Evolutionary conservation across 1,140 invertebrate species (phyloP).

Genomic region (Aphaenogaster floridana): DNA sequence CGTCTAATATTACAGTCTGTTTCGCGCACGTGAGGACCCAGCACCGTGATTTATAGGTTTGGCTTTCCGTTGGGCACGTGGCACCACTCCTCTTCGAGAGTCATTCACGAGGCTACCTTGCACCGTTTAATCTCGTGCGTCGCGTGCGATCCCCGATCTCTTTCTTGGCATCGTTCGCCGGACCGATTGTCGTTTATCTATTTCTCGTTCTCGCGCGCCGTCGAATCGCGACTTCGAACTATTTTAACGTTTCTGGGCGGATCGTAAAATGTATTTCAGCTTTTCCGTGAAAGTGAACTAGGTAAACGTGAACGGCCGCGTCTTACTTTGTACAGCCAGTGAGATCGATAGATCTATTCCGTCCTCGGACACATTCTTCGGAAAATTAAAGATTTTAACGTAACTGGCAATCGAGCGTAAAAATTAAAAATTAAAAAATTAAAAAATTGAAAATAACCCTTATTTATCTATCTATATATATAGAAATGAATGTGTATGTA

Average conservation of each 20-base stretch:
- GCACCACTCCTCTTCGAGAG: conserved; percentile 6
- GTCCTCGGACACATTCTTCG: background rate
- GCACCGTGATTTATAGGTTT: conserved; percentile 60
- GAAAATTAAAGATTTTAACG: background rate
- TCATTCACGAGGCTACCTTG: conserved; percentile 49
- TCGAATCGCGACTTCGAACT: background rate
- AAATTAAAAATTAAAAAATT: background rate
- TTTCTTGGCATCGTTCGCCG: background rate
- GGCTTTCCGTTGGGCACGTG: conserved; percentile 57
- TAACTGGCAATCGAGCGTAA: background rate
- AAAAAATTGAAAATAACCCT: background rate
- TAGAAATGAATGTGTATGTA: too few relatives aligned
- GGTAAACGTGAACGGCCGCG: background rate
- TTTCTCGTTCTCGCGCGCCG: background rate
- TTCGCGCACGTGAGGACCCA: background rate
- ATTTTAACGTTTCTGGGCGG: conserved; percentile 27
- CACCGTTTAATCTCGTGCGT: background rate
- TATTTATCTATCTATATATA: background rate
- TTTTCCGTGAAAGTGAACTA: conserved; percentile 18
- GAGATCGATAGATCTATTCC: background rate
- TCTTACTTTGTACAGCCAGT: background rate
- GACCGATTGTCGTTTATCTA: conserved; percentile 7
- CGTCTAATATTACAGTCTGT: background rate
- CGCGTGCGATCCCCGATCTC: background rate
- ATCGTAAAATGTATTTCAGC: conserved; percentile 25